Evolutionary conservation across 2,797 vertebrate species (phyloP).

Genomic region (Notolabrus celidotus): DNA sequence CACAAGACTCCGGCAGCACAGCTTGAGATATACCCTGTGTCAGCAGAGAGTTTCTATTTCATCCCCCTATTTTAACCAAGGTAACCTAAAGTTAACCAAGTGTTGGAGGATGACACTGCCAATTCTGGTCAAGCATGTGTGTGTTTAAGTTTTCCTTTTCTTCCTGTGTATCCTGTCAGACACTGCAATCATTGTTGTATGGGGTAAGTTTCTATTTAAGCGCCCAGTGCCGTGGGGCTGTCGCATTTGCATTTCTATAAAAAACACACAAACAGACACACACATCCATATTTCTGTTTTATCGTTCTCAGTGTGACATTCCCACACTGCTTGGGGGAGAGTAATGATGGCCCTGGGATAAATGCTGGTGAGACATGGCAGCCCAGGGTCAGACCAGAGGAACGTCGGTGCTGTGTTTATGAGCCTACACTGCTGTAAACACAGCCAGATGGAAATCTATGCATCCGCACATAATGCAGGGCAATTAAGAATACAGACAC

Average conservation of each 20-base stretch:
- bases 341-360: slow-evolving; percentile 82
- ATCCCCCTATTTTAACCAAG: slow-evolving; percentile 75
- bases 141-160: slow-evolving; percentile 75
- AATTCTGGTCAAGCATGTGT: slow-evolving; percentile 79
- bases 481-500: slow-evolving; percentile 50
- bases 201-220: slow-evolving; percentile 75
- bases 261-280: slow-evolving; percentile 73
- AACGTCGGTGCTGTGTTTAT: slow-evolving; percentile 76
- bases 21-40: slow-evolving; percentile 68
- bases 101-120: slow-evolving; percentile 76
- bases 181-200: slow-evolving; percentile 83
- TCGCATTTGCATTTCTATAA: slow-evolving; percentile 80
- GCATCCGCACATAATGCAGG: slow-evolving; percentile 67
- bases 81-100: slow-evolving; percentile 77
- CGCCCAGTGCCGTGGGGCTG: slow-evolving; percentile 49
- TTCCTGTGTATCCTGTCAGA: slow-evolving; percentile 75
- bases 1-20: slow-evolving; percentile 55
- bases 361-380: slow-evolving; percentile 81
- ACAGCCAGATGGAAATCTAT: slow-evolving; percentile 76
- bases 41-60: slow-evolving; percentile 70
- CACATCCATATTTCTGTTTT: slow-evolving; percentile 82
- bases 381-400: slow-evolving; percentile 76
- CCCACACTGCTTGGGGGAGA: slow-evolving; percentile 77
- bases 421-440: slow-evolving; percentile 72
- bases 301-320: slow-evolving; percentile 77